Conservation (phyloP, 2,113 vertebrate genomes). For the Lontra canadensis region DNA sequence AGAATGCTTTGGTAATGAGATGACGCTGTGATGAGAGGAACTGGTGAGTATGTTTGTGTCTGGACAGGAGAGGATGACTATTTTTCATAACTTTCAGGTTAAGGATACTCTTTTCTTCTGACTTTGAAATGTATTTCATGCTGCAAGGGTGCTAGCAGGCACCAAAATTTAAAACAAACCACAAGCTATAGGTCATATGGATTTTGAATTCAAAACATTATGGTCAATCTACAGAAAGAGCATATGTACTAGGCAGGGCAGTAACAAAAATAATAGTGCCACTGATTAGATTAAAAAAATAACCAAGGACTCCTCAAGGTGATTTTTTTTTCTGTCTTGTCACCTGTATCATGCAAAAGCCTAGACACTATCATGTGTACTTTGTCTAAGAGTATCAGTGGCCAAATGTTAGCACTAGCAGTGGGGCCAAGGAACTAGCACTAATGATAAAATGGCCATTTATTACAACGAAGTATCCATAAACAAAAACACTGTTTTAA, state of each 20-base stretch:
- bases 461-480: background rate
- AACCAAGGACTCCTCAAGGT: background rate
- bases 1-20: background rate
- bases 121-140: background rate
- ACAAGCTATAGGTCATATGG: background rate
- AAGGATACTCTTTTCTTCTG: background rate
- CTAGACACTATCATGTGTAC: background rate
- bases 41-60: background rate
- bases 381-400: background rate
- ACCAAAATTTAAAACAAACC: background rate
- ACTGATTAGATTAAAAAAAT: background rate
- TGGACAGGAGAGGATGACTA: background rate
- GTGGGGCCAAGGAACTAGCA: background rate
- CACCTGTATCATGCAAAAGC: background rate
- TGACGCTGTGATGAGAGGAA: background rate
- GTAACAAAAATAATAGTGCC: background rate
- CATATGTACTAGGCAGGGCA: background rate
- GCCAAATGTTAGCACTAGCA: no score
- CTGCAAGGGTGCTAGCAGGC: background rate
- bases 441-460: background rate
- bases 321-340: background rate
- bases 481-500: background rate
- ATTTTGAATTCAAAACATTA: background rate
- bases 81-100: background rate
- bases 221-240: background rate